These are phyloP conservation scores for Opisthograptis luteolata DNA, from an alignment of 2,888 invertebrate genomes.

Conservation along the genomic window DNA sequence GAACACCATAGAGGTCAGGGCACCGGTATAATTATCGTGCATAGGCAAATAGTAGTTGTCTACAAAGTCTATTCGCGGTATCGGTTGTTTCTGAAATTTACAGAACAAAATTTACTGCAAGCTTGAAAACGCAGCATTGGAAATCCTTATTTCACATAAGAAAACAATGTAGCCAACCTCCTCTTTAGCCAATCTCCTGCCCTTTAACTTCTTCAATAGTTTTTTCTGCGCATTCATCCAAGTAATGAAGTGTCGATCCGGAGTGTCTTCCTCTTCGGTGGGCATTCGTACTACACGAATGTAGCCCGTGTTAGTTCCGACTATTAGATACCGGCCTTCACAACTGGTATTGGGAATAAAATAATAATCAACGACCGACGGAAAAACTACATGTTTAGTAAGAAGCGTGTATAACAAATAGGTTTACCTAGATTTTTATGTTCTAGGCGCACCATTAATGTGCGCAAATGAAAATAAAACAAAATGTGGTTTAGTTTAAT, in stretches of 20 bases:
- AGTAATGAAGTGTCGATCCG: constrained; percentile 50
- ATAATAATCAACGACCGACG: not conserved
- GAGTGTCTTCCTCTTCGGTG: constrained; percentile 63
- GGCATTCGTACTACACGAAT: constrained; percentile 73
- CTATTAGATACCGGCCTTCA: constrained; percentile 60
- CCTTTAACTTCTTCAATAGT: constrained; percentile 68
- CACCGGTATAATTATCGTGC: constrained; percentile 90
- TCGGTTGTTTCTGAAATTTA: constrained; percentile 70
- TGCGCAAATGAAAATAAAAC: too few species aligned
- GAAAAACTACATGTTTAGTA: too few species aligned
- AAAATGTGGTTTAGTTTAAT: too few species aligned
- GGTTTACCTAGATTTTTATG: too few species aligned
- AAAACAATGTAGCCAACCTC: constrained; percentile 65
- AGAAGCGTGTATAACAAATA: too few species aligned
- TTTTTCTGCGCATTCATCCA: constrained; percentile 63
- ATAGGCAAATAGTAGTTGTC: constrained; percentile 89
- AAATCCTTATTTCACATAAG: too few species aligned
- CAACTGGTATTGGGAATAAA: constrained; percentile 50
- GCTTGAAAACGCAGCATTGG: too few species aligned
- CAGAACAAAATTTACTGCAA: too few species aligned
- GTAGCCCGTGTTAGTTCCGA: constrained; percentile 73
- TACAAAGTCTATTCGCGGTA: constrained; percentile 67
- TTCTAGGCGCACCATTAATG: too few species aligned
- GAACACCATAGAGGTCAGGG: constrained; percentile 86
- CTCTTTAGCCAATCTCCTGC: constrained; percentile 73